phyloP scores from a whole-genome alignment of 2,888 invertebrate species.

The Epirrita christyi region DNA sequence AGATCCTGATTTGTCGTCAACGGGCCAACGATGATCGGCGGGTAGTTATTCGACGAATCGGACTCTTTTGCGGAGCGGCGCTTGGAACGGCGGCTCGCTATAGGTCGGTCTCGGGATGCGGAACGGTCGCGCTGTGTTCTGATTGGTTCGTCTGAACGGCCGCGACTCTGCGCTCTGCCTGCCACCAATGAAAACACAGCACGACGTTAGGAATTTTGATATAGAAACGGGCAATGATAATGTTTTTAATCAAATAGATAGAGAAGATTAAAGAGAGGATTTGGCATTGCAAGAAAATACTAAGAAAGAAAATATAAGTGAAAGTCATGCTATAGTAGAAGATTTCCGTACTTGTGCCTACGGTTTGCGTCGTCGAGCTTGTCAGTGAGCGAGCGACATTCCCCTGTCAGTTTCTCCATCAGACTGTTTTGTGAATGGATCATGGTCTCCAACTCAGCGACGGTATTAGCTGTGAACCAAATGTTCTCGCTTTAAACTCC shows the following conservation, averaged over 20 bases:
- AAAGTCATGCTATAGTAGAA: conserved; percentile 68
- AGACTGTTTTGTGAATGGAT: conserved; percentile 96
- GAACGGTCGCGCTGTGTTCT: conserved; percentile 83
- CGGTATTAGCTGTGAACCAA: conserved; percentile 91
- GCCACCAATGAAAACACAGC: conserved; percentile 85
- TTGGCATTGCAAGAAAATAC: conserved; percentile 40
- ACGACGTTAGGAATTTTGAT: conserved; percentile 75
- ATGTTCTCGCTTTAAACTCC: conserved; percentile 76
- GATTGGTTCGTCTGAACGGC: conserved; percentile 83
- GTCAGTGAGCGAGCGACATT: conserved; percentile 94
- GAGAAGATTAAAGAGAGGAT: conserved; percentile 33
- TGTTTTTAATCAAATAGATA: conserved; percentile 44
- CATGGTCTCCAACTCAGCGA: conserved; percentile 95
- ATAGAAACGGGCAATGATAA: conserved; percentile 75
- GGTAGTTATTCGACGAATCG: conserved; percentile 83
- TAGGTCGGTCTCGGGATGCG: conserved; percentile 68
- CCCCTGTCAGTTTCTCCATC: conserved; percentile 95
- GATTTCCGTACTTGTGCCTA: conserved; percentile 92
- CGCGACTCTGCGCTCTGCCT: conserved; percentile 84
- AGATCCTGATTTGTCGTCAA: conserved; percentile 82
- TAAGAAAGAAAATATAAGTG: conserved; percentile 41
- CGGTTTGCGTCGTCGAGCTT: conserved; percentile 95
- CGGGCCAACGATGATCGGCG: conserved; percentile 77
- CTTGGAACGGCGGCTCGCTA: conserved; percentile 70
- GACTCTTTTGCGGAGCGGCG: conserved; percentile 83